Percentiles rank a stretch among this genome's conserved stretches.
These are phyloP conservation scores for Synanthedon tipuliformis DNA, from an alignment of 2,888 invertebrate genomes.

Conservation along the genomic window DNA sequence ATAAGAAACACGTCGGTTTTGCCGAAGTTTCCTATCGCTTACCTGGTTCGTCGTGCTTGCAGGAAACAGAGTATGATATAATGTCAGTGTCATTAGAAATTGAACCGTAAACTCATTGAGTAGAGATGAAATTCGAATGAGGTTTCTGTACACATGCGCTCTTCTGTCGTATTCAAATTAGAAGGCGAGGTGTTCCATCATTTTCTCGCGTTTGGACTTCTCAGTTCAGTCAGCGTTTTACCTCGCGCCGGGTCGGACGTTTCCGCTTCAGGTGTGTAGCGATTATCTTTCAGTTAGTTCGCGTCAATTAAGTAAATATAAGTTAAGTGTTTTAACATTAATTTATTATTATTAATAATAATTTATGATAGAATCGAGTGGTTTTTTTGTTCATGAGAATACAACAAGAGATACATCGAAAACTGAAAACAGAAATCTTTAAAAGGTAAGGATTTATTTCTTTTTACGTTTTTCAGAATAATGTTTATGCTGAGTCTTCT, in stretches of 20 bases:
- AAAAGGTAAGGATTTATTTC: too few species aligned
- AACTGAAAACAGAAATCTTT: too few species aligned
- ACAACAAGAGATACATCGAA: too few species aligned
- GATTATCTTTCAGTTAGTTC: not conserved
- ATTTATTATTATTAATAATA: too few species aligned
- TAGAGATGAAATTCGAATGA: slow-evolving; percentile 7
- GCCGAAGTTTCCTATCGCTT: slow-evolving; percentile 10
- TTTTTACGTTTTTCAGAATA: too few species aligned
- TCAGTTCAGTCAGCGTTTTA: slow-evolving; percentile 25
- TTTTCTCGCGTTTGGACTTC: slow-evolving; percentile 20
- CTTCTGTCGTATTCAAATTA: slow-evolving; percentile 18
- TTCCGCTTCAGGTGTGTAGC: not conserved
- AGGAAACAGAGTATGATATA: slow-evolving; percentile 3
- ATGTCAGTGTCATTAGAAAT: not conserved
- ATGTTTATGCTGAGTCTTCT: too few species aligned
- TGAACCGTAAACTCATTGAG: accelerated
- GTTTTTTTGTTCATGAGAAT: too few species aligned
- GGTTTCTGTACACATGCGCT: slow-evolving; percentile 17
- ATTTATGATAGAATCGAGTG: too few species aligned
- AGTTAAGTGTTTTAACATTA: too few species aligned
- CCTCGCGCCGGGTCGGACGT: slow-evolving; percentile 20
- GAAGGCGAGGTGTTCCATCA: slow-evolving; percentile 39
- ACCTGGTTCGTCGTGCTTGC: slow-evolving; percentile 34
- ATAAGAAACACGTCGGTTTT: slow-evolving; percentile 16
- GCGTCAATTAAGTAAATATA: not conserved